phyloP scores from a whole-genome alignment of 2,797 vertebrate species.

The Pseudochirops cupreus region DNA sequence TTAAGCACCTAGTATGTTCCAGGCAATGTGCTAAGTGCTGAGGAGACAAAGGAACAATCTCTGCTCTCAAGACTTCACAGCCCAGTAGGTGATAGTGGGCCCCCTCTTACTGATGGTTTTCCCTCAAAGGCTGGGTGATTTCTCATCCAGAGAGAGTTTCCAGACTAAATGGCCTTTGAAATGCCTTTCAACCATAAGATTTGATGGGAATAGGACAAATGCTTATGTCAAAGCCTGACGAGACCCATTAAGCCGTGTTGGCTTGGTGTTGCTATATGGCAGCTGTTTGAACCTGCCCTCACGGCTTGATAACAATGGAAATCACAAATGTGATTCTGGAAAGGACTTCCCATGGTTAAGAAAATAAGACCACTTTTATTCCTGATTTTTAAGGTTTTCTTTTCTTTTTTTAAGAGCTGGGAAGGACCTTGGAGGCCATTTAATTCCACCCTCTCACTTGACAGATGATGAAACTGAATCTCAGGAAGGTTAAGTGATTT shows the following conservation, averaged over 20 bases:
- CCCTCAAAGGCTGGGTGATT: not conserved
- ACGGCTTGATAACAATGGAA: not conserved
- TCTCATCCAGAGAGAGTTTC: not conserved
- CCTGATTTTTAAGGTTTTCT: too few relatives aligned
- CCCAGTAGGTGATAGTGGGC: not conserved
- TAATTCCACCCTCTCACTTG: not conserved
- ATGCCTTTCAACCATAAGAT: not conserved
- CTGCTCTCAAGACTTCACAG: not conserved
- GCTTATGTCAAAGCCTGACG: not conserved
- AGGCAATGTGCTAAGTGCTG: not conserved
- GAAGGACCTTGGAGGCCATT: not conserved
- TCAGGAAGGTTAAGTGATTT: not conserved
- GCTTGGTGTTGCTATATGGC: not conserved
- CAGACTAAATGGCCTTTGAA: not conserved
- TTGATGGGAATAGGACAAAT: not conserved
- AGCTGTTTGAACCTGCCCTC: not conserved
- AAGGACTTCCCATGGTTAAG: not conserved
- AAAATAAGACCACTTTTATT: not conserved
- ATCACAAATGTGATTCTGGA: not conserved
- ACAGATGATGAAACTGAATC: not conserved
- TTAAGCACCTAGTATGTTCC: not conserved
- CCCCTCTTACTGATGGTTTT: not conserved
- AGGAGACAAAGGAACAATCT: not conserved
- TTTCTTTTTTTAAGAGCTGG: too few relatives aligned
- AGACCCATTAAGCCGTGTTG: not conserved